phyloP scores from a whole-genome alignment of 2,113 vertebrate species.

The Python bivittatus region DNA sequence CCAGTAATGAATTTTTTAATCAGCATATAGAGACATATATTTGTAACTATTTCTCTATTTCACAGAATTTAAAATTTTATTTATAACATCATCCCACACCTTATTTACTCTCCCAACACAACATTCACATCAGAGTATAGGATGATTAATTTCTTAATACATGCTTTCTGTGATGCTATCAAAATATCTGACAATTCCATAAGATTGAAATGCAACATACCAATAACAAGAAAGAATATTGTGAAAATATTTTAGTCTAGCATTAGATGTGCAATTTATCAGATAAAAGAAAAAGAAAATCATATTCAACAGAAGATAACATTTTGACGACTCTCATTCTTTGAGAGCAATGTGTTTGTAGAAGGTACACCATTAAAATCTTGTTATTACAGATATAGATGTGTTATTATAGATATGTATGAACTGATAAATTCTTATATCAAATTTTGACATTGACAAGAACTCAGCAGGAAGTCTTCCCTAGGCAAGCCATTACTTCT shows the following conservation, averaged over 20 bases:
- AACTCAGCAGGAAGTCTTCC: not conserved
- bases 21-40: not conserved
- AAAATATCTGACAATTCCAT: slow-evolving; percentile 7
- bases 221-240: slow-evolving; percentile 4
- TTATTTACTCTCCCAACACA: not conserved
- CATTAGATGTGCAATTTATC: not conserved
- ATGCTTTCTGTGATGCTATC: slow-evolving; percentile 5
- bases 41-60: not conserved
- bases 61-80: not conserved
- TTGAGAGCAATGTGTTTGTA: not conserved
- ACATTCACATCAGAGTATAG: not conserved
- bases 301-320: not conserved
- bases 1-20: not conserved
- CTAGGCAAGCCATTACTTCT: not conserved
- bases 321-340: not conserved
- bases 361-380: not conserved
- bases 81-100: not conserved
- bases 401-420: not conserved
- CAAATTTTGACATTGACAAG: not conserved
- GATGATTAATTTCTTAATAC: slow-evolving; percentile 11
- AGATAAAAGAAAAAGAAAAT: not conserved
- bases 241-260: slow-evolving; percentile 5
- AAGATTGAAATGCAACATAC: slow-evolving; percentile 14
- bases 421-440: not conserved
- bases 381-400: not conserved